Conservation (phyloP, 2,113 vertebrate species). For the Eira barbara region DNA sequence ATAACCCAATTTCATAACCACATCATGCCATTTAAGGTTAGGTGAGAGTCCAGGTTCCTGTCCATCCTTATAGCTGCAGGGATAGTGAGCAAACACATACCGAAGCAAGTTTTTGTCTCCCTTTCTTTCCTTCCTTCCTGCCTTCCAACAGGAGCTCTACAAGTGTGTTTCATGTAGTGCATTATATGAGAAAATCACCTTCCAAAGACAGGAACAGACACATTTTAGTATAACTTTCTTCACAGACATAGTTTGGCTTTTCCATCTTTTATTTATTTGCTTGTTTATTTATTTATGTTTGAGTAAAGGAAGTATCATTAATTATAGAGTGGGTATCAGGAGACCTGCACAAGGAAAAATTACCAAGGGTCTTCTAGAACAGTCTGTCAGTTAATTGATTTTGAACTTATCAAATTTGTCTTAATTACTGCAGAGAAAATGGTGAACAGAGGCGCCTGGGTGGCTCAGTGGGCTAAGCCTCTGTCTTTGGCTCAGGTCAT, state of each 20-base stretch:
- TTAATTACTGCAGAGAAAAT: background rate
- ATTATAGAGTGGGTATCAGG: background rate
- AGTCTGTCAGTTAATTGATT: background rate
- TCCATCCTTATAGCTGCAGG: background rate
- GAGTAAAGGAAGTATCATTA: background rate
- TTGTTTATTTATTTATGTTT: background rate
- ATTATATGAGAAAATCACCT: background rate
- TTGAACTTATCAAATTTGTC: background rate
- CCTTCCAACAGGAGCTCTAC: background rate
- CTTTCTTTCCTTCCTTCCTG: background rate
- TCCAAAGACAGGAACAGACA: background rate
- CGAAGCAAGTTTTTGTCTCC: background rate
- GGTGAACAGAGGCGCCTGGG: background rate
- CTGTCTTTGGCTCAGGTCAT: too few species aligned
- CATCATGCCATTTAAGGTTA: background rate
- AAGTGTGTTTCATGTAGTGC: background rate
- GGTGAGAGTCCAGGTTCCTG: background rate
- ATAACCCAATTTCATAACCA: background rate
- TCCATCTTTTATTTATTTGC: background rate
- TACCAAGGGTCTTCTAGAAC: background rate
- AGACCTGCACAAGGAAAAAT: background rate
- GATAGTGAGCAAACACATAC: background rate
- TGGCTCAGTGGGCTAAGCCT: too few species aligned
- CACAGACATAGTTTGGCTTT: background rate
- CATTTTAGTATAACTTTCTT: background rate